Evolutionary conservation across 2,888 invertebrate species (phyloP), one percentile per base, ranked within the genome.

Genomic region (Eristalis pertinax): DNA sequence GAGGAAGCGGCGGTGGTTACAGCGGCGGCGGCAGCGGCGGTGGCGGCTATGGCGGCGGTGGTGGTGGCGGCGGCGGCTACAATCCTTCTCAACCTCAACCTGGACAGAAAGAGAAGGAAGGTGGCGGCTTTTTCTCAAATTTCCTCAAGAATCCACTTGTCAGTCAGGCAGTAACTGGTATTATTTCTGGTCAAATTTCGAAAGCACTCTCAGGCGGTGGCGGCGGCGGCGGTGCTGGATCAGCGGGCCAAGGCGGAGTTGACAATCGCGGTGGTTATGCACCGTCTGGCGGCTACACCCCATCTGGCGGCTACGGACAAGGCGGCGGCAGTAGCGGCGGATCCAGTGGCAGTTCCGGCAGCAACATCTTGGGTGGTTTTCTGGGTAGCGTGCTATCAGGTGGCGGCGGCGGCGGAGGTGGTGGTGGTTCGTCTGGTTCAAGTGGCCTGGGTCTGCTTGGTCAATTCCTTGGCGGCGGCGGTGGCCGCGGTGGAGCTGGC

Each of bases 161-260:
- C 67, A 91, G 91, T 90, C 92, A 92, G 89, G 93, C 93, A 29
- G 91, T 93, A 43, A 91, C 91, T 80, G 93, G 93, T 81, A 90
- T 93, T 68, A 92, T 93, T 90, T 92, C 93, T 65, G 92, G 92
- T 62, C 93, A 93, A 90, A 91, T 93, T 65, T 90, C 92, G 58
- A 93, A 93, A 82, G 89, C 91, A 41, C 89, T 93, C 26, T 91
- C 92, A 67, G 92, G 93, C 1, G 92, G 93, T 8, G 91, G 91
- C 13, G 89, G 89, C 15, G 84, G 84, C 8, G 89, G 43, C 5
- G n/a, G n/a, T n/a, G n/a, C n/a, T n/a, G n/a, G n/a, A n/a, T n/a
- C 19, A 2, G 50, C 19, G 7, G 84, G 88, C 26, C 75, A 77
- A 32, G 84, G 84, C 8, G 89, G 78, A 0, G 89, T 89, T 5